These are phyloP conservation scores for Theocolax elegans DNA, from an alignment of 1,140 invertebrate genomes.

Conservation along the genomic window DNA sequence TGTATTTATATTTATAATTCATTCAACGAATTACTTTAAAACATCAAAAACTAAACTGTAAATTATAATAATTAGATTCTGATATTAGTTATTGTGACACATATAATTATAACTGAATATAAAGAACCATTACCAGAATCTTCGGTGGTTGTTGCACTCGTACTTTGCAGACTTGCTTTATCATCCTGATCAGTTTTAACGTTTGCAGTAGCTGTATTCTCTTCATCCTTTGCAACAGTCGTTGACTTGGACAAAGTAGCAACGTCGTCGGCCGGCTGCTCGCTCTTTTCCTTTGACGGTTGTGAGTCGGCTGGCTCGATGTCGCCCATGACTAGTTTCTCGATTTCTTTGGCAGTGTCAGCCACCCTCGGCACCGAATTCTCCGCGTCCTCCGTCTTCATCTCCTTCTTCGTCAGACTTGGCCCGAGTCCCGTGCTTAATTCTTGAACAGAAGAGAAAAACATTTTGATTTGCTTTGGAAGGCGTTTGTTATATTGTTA, in stretches of 20 bases:
- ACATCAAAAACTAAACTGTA: neutral
- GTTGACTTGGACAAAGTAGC: neutral
- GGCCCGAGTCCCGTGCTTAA: constrained; percentile 17
- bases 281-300: constrained; percentile 27
- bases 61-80: too few species aligned
- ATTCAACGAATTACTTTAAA: neutral
- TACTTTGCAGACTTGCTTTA: constrained; percentile 6
- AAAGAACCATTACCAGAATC: constrained; percentile 30
- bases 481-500: too few species aligned
- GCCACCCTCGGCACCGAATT: constrained; percentile 65
- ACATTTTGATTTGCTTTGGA: too few species aligned
- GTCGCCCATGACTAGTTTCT: constrained; percentile 68
- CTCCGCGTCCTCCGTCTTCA: constrained; percentile 50
- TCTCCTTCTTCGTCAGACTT: constrained; percentile 33
- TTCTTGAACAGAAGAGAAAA: constrained; percentile 14
- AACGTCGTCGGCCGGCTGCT: constrained; percentile 12
- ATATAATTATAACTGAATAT: too few species aligned
- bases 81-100: too few species aligned
- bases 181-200: neutral
- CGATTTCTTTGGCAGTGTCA: constrained; percentile 68
- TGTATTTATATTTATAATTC: neutral
- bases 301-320: constrained; percentile 49
- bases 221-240: neutral
- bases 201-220: neutral
- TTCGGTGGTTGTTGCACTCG: constrained; percentile 10